Base-by-base conservation (phyloP, 2,797 vertebrate genomes). In the Garrulus glandarius region DNA sequence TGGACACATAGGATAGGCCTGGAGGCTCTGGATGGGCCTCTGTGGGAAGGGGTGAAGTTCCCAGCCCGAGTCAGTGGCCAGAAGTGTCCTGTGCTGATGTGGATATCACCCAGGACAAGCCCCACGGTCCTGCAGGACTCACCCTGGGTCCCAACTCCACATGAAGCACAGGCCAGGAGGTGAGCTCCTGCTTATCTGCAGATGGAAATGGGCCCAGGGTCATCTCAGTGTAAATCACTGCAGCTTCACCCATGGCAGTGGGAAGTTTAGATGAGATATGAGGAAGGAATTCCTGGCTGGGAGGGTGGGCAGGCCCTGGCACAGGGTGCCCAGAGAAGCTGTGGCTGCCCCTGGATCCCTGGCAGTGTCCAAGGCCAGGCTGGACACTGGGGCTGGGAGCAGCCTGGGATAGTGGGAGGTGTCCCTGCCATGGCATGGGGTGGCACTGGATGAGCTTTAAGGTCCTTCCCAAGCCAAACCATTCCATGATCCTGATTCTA, bases 341-440 rank as follows among this genome's bases (percentile, higher is more conserved):
- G 67, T 3, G 67, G 37, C n/a, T 61, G 67, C n/a, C n/a, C 56
- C n/a, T 81, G 78, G 44, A 83, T 46, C 47, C n/a, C 44, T 75
- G 70, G 27, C 0, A 67, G 14, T 59, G 37, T 0, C 8, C 61
- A 3, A 36, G 22, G n/a, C 27, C 39, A 37, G 39, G n/a, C 0
- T 65, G 70, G 44, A 57, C 5, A 6, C n/a, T 0, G 0, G 43
- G 11, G 43, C 2, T 43, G 8, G 21, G 52, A 65, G 52, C 36
- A 13, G 0, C 14, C 44, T 65, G 36, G 21, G 9, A 5, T 0
- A 5, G 32, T n/a, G 61, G 71, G 0, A 68, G n/a, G 15, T 44
- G 53, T 27, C 37, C 22, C 70, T 57, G 82, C 44, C 52, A 37
- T 16, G 37, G 53, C 44, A 50, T 39, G 19, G 19, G 22, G 27